A percentile compares a stretch with the other conserved stretches of the same genome.
phyloP scores from a whole-genome alignment of 2,888 invertebrate genomes.

The Nemurella pictetii region DNA sequence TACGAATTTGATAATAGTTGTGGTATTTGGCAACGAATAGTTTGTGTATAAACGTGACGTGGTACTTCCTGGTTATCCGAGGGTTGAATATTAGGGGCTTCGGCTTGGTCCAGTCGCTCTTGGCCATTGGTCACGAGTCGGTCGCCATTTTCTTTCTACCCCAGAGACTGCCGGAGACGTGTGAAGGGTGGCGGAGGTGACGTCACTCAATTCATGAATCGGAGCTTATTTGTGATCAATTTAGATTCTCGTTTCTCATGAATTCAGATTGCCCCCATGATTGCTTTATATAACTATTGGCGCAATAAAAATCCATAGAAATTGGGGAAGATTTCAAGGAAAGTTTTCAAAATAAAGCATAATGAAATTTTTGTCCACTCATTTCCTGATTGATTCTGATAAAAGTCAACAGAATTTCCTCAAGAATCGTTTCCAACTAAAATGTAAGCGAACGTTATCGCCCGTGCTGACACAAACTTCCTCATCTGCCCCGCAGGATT shows the following conservation, averaged over 20 bases:
- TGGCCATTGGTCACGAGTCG: neutral
- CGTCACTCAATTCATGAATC: neutral
- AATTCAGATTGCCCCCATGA: neutral
- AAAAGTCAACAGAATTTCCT: too few species aligned
- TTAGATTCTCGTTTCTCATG: neutral
- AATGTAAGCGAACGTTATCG: too few species aligned
- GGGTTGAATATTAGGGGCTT: too few species aligned
- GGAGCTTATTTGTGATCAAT: neutral
- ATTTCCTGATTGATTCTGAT: too few species aligned
- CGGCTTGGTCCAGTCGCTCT: neutral
- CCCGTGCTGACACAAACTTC: too few species aligned
- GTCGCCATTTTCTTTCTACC: neutral
- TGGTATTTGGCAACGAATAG: too few species aligned
- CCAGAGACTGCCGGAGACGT: neutral
- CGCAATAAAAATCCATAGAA: neutral
- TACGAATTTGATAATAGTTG: too few species aligned
- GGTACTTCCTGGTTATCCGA: too few species aligned
- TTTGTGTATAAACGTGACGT: too few species aligned
- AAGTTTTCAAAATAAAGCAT: neutral
- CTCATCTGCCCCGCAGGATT: neutral
- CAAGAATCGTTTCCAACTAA: too few species aligned
- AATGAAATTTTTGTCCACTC: neutral
- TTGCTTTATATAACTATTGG: neutral
- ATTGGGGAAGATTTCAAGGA: neutral
- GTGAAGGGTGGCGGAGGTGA: neutral